Base-by-base conservation (phyloP, 2,797 vertebrate species). In the Galagoides demidoff region DNA sequence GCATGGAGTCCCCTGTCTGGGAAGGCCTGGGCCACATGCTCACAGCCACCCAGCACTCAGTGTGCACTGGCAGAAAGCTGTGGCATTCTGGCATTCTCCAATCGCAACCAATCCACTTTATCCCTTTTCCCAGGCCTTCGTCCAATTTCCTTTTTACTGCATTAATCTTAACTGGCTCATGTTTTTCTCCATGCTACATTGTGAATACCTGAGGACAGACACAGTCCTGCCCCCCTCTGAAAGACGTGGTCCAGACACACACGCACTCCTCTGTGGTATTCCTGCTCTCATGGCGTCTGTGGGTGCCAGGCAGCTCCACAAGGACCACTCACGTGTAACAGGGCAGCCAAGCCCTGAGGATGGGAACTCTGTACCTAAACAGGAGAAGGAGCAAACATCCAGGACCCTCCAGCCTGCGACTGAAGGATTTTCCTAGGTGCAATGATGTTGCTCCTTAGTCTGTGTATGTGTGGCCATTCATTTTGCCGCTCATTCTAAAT, bases 41-140 rank as follows among this genome's bases (percentile, higher is more conserved):
- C 6, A 4, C 27, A 5, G n/a, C 25, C 14, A 22, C 61, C 74
- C 0, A 0, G n/a, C 39, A 4, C 71, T 7, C 3, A 11, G 34
- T 31, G 3, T 0, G 39, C 13, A 0, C 20, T 0, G 43, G n/a
- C 64, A 34, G 29, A 73, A 1, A 25, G 70, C 57, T 52, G 17
- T 4, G 11, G 73, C 0, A 1, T 25, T 13, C 31, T 4, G 11
- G 73, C 0, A 1, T 25, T 13, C 31, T 1, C 34, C 27, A 37
- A 27, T 20, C 3, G 70, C 39, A 63, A 49, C 52, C 70, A 55
- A 4, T 10, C 19, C 52, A 12, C 66, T 10, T 73, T 5, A 34
- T 2, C 23, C 79, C 61, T 61, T 68, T 55, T 34, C 29, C 34
- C 10, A 19, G 5, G 57, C 34, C 27, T 16, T 10, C 25, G 2